Percentiles rank a stretch among this genome's conserved stretches.
phyloP scores from a whole-genome alignment of 2,113 vertebrate species.

The Canis aureus region DNA sequence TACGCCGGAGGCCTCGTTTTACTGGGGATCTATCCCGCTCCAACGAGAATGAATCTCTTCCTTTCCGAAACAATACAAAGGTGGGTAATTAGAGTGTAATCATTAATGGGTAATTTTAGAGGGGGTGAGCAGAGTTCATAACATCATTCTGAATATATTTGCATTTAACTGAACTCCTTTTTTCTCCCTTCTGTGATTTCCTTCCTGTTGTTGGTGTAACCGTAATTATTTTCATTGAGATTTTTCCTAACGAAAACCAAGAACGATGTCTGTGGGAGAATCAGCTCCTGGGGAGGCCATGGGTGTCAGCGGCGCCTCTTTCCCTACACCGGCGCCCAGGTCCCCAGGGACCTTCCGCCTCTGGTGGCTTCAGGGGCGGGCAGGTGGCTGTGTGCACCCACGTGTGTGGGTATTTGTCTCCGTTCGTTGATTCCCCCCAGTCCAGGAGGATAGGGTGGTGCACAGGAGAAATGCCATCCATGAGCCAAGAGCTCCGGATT shows the following conservation, averaged over 20 bases:
- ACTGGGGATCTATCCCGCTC: background rate
- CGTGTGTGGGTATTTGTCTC: too few species aligned
- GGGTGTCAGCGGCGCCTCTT: background rate
- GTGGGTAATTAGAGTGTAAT: conserved; percentile 43
- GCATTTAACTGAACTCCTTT: background rate
- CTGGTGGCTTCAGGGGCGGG: background rate
- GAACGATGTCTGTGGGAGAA: background rate
- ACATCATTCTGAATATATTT: background rate
- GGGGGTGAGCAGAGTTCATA: conserved; percentile 32
- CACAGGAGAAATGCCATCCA: rapidly evolving
- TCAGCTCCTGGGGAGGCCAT: background rate
- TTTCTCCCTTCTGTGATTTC: background rate
- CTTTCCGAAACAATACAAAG: conserved; percentile 57
- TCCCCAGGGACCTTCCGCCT: background rate
- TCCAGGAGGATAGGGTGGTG: background rate
- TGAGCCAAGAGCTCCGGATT: background rate
- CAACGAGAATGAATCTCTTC: background rate
- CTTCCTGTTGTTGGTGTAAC: conserved; percentile 20
- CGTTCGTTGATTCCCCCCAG: background rate
- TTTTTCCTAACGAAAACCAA: conserved; percentile 71
- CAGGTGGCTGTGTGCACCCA: rapidly evolving
- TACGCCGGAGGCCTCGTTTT: rapidly evolving
- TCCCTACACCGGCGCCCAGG: background rate
- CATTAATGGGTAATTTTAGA: conserved; percentile 36
- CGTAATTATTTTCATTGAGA: conserved; percentile 80